These are phyloP conservation scores for Sebastes itinus DNA, from an alignment of 2,797 vertebrate species.

Conservation along the genomic window DNA sequence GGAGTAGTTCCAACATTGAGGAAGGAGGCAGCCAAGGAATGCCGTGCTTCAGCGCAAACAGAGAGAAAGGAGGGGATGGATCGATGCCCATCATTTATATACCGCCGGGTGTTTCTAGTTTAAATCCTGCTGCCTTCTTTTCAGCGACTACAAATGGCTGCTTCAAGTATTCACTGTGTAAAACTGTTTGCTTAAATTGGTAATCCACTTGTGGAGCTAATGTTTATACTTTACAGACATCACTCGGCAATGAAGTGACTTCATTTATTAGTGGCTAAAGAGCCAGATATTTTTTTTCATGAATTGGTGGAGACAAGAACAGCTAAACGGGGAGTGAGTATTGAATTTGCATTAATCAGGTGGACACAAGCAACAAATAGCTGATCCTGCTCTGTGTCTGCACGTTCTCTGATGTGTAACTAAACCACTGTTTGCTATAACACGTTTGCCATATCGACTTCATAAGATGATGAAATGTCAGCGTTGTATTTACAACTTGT, in stretches of 20 bases:
- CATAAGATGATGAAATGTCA: background rate
- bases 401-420: background rate
- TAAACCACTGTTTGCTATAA: background rate
- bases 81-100: constrained; percentile 45
- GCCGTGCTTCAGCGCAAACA: constrained; percentile 48
- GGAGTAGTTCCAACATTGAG: constrained; percentile 63
- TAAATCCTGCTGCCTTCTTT: background rate
- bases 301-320: no score
- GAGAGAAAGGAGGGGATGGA: constrained; percentile 38
- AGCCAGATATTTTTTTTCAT: background rate
- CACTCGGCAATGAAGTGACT: background rate
- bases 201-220: background rate
- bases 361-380: background rate
- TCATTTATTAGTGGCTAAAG: background rate
- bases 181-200: background rate
- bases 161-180: background rate
- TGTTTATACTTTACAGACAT: background rate
- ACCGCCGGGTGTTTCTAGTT: constrained; percentile 29
- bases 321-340: background rate
- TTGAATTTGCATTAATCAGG: background rate
- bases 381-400: background rate
- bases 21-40: constrained; percentile 65
- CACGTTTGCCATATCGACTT: background rate
- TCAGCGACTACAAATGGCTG: background rate
- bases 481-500: background rate